Evolutionary conservation across 2,797 vertebrate genomes (phyloP).

Genomic region (Heteromormyrus szaboi): DNA sequence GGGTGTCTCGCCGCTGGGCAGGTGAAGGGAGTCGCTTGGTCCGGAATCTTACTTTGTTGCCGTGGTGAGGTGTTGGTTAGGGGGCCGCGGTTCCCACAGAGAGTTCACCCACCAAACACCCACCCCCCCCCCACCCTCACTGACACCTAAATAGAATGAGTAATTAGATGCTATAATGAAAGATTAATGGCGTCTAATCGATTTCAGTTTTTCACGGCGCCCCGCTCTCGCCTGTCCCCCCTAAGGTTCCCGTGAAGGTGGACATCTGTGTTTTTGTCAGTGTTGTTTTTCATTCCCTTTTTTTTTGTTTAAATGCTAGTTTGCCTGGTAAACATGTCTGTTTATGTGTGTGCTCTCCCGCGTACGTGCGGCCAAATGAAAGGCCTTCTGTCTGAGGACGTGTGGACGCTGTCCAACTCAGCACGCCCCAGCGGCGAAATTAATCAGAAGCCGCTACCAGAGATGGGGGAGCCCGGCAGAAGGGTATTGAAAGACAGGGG

Average conservation of each 20-base stretch:
- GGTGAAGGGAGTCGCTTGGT: background rate
- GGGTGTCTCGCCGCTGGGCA: background rate
- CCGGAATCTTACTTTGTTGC: background rate
- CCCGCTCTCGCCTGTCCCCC: background rate
- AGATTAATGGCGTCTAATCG: conserved; percentile 41
- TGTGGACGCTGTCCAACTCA: conserved; percentile 56
- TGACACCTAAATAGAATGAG: conserved; percentile 43
- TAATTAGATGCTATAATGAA: conserved; percentile 46
- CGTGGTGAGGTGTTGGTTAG: conserved; percentile 32
- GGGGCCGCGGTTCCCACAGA: conserved; percentile 25
- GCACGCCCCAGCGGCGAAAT: conserved; percentile 65
- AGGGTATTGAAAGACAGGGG: conserved; percentile 23
- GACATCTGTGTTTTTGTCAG: background rate
- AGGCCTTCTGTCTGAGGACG: conserved; percentile 36
- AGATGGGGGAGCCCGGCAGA: background rate
- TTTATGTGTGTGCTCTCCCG: conserved; percentile 3
- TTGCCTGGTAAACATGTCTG: conserved; percentile 57
- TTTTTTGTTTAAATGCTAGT: conserved; percentile 24
- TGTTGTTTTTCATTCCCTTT: background rate
- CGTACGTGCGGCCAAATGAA: background rate
- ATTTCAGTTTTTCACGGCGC: conserved; percentile 11
- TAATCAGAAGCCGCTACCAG: conserved; percentile 29
- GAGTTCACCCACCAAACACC: conserved; percentile 22
- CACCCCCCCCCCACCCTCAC: background rate
- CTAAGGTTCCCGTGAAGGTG: conserved; percentile 6